phyloP scores from a whole-genome alignment of 2,797 vertebrate species.

The Acipenser ruthenus region DNA sequence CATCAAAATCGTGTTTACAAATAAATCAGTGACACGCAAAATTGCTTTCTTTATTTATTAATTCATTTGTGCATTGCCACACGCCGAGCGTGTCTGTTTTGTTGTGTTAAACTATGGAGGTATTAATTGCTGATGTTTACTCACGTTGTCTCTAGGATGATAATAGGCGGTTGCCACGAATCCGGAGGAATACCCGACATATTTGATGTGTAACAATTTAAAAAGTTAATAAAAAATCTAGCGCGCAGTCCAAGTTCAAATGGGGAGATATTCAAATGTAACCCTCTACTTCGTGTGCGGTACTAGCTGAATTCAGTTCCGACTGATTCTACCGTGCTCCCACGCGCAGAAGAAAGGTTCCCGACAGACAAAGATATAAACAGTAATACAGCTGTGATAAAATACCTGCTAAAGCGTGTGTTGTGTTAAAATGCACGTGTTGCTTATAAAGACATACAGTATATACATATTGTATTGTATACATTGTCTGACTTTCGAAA shows the following conservation, averaged over 20 bases:
- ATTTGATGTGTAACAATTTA: neutral
- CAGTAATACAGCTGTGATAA: neutral
- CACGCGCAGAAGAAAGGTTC: neutral
- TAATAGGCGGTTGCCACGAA: slow-evolving; percentile 80
- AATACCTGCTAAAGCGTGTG: neutral
- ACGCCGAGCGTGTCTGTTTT: no score
- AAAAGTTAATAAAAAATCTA: no score
- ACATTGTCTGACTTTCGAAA: neutral
- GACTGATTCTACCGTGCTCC: neutral
- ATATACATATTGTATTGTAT: neutral
- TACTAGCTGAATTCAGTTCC: neutral
- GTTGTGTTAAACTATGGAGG: neutral
- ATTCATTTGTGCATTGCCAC: no score
- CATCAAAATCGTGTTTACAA: no score
- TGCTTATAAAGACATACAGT: neutral
- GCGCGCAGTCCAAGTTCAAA: no score
- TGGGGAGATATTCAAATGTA: neutral
- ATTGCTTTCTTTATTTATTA: no score
- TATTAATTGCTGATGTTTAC: slow-evolving; percentile 19
- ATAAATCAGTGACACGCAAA: no score
- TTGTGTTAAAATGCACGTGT: neutral
- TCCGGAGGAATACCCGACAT: slow-evolving; percentile 76
- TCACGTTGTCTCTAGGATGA: slow-evolving; percentile 67
- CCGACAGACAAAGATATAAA: neutral
- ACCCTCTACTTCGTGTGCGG: neutral